Evolutionary conservation across 2,888 invertebrate species (phyloP).

Genomic region (Aphidius colemani): DNA sequence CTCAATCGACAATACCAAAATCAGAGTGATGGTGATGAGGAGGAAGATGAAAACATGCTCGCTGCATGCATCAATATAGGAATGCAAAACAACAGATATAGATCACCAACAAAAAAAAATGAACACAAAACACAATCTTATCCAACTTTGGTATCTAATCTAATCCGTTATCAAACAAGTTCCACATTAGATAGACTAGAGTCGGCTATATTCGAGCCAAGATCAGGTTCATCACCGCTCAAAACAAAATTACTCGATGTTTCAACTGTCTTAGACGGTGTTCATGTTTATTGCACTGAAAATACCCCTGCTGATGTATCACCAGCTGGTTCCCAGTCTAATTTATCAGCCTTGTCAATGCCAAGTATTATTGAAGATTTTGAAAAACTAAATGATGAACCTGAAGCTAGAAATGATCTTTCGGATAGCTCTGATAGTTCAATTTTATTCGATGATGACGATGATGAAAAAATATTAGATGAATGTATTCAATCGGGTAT

Average conservation of each 20-base stretch:
- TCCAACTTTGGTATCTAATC: constrained; percentile 37
- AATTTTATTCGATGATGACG: constrained; percentile 61
- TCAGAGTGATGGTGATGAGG: constrained; percentile 61
- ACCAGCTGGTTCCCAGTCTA: constrained; percentile 83
- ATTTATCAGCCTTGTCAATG: constrained; percentile 72
- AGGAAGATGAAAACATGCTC: constrained; percentile 67
- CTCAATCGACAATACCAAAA: constrained; percentile 34
- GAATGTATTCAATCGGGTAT: constrained; percentile 72
- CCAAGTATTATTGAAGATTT: constrained; percentile 54
- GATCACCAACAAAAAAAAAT: constrained; percentile 26
- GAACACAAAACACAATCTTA: background rate
- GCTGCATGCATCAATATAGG: constrained; percentile 76
- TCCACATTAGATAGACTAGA: constrained; percentile 43
- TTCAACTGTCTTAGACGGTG: constrained; percentile 64
- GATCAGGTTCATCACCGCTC: constrained; percentile 26
- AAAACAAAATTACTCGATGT: constrained; percentile 39
- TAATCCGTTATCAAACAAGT: constrained; percentile 45
- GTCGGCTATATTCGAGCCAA: constrained; percentile 28
- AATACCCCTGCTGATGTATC: constrained; percentile 86
- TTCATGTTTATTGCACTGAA: constrained; percentile 83
- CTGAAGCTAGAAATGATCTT: constrained; percentile 58
- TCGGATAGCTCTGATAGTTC: constrained; percentile 66
- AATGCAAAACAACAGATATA: constrained; percentile 62
- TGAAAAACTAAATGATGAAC: constrained; percentile 40
- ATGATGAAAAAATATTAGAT: constrained; percentile 69